phyloP scores from a whole-genome alignment of 2,797 vertebrate species.

The Rhyacichthys aspro region DNA sequence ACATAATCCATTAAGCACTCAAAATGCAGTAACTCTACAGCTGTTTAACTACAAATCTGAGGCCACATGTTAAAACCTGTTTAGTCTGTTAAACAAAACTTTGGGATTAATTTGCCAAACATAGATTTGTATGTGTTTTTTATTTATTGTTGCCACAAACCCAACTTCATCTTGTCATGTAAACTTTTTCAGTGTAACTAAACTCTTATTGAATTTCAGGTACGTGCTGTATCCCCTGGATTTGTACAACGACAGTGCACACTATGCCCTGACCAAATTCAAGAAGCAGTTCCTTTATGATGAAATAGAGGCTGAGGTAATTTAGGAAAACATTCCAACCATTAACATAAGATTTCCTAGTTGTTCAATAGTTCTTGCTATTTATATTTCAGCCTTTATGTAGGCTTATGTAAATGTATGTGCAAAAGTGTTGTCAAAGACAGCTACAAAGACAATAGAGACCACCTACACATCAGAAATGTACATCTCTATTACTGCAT shows the following conservation, averaged over 20 bases:
- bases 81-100: too few relatives aligned
- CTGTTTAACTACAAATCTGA: background rate
- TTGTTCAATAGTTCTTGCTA: background rate
- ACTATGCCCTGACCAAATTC: conserved; percentile 97
- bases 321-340: background rate
- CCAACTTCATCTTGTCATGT: too few relatives aligned
- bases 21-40: conserved; percentile 39
- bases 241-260: conserved; percentile 97
- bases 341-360: background rate
- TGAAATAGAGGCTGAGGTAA: conserved; percentile 99
- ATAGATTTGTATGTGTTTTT: background rate
- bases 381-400: too few relatives aligned
- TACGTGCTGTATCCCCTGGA: conserved; percentile 99
- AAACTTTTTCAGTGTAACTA: background rate
- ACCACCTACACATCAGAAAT: too few relatives aligned
- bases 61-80: background rate
- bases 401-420: too few relatives aligned
- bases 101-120: too few relatives aligned
- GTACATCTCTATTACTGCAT: too few relatives aligned
- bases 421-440: too few relatives aligned
- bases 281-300: conserved; percentile 99
- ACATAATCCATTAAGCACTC: conserved; percentile 58
- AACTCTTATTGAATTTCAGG: conserved; percentile 69
- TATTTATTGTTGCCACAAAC: background rate
- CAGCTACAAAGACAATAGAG: too few relatives aligned